Conservation (phyloP, 2,797 vertebrate species). For the Sebastes goodei region DNA sequence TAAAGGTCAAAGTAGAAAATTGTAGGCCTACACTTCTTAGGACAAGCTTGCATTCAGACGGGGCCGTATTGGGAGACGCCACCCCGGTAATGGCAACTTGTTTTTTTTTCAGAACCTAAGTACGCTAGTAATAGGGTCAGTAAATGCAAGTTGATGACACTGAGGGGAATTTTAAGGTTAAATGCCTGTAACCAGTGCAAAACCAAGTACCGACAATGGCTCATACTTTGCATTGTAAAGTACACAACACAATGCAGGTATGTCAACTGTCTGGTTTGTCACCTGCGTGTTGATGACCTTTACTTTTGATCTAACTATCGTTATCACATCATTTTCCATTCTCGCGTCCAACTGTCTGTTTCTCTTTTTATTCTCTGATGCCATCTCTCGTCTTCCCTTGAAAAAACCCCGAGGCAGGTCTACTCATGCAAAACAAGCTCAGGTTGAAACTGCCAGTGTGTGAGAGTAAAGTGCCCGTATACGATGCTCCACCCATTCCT, state of each 20-base stretch:
- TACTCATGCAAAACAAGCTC: neutral
- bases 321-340: neutral
- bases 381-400: neutral
- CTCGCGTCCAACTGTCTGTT: neutral
- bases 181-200: neutral
- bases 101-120: neutral
- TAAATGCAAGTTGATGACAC: neutral
- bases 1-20: too few relatives aligned
- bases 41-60: too few relatives aligned
- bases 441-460: neutral
- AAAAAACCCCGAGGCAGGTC: neutral
- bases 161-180: slow-evolving; percentile 18
- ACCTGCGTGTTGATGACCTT: neutral
- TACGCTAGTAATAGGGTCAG: neutral
- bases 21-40: too few relatives aligned
- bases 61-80: too few relatives aligned
- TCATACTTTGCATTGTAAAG: slow-evolving; percentile 15
- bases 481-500: slow-evolving; percentile 45
- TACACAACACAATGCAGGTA: neutral
- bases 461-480: neutral
- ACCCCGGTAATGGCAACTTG: too few relatives aligned
- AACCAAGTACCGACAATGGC: neutral
- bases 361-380: neutral
- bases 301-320: neutral
- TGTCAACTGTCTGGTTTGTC: neutral